Base-by-base conservation (phyloP, 1,140 invertebrate species). In the Drosophila simulans region DNA sequence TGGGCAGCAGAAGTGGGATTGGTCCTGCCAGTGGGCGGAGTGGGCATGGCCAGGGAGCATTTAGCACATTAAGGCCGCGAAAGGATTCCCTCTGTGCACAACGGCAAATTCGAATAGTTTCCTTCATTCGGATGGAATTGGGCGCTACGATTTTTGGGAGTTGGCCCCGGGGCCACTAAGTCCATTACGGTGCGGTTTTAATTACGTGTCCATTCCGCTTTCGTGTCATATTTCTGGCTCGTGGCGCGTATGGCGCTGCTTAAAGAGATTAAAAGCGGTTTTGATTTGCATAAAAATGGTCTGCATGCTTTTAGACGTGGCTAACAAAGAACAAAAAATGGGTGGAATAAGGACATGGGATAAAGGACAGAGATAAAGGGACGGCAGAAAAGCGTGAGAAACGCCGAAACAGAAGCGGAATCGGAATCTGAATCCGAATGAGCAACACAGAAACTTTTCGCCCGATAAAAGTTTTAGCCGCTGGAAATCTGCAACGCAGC, bases 141-240 rank as follows among this genome's bases (percentile, higher is more conserved):
- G 7, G n/a, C 22, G 12, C 5, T 27, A 15, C 10, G 42, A 27
- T n/a, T n/a, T 11, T 15, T 1, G 25, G n/a, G 25, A 15, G 48
- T 15, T 51, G 25, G 48, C 73, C 52, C 45, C 15, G 35, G 35
- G 57, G 43, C 27, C 57, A 75, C 35, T 46, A 60, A 84, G 80
- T 84, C 80, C 80, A 84, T 84, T 84, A 84, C 64, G 49, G 58
- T 84, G 80, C 80, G 80, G 80, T 84, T 84, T 84, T 84, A 84
- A 84, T 84, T 84, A 84, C 80, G 80, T 84, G 80, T 84, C 82
- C 73, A 84, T 84, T 84, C 54, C 76, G 75, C 60, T 66, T 59
- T 84, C 62, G 60, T 48, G 74, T 78, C 80, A 77, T 82, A 80
- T 57, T 80, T 72, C 59, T 55, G 78, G 31, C 49, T 39, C 51